Evolutionary conservation across 2,888 invertebrate genomes (phyloP), one percentile per base, ranked within the genome.

Genomic region (Plagodis dolabraria): DNA sequence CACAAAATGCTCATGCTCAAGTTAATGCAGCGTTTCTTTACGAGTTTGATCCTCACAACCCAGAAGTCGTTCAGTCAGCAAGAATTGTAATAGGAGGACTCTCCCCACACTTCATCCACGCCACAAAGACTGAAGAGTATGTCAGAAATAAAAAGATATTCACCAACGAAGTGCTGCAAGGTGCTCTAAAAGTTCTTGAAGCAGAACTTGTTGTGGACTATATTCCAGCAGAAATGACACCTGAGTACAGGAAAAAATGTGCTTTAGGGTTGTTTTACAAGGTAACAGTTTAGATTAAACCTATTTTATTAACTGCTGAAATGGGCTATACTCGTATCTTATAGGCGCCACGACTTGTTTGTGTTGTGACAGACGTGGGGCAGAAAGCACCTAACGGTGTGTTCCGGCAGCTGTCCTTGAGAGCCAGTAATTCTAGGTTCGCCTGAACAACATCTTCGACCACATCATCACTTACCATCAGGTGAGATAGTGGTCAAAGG

Each of bases 1-100:
- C 95, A 2, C 96, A 96, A 85, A 96, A 96, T 73, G 94, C 96
- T 0, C 96, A 96, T 69, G 96, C 96, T 0, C 94, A 95, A 73
- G 95, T 97, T 0, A 96, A 96, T 71, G 95, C 96, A 12, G 96
- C 94, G 5, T 96, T 96, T 76, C 82, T 95, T 0, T 93, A 96
- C 58, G 93, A 94, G 75, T 78, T 96, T 47, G 79, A 92, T 54
- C 34, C 64, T 6, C 58, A 72, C 0, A 53, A 80, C 0, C 59
- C 65, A 34, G 75, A 79, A 9, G 44, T 75, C 6, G 73, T 94
- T 0, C 63, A 79, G 22, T 85, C 86, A 11, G 94, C 95, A 2
- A 83, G 89, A 48, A 93, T 96, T n/a, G 94, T 95, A 0, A 94
- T 93, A 51, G 95, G 95, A 10, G 94, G 94, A 0, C 93, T 96